Evolutionary conservation across 2,113 vertebrate species (phyloP).

Genomic region (Coregonus clupeaformis): DNA sequence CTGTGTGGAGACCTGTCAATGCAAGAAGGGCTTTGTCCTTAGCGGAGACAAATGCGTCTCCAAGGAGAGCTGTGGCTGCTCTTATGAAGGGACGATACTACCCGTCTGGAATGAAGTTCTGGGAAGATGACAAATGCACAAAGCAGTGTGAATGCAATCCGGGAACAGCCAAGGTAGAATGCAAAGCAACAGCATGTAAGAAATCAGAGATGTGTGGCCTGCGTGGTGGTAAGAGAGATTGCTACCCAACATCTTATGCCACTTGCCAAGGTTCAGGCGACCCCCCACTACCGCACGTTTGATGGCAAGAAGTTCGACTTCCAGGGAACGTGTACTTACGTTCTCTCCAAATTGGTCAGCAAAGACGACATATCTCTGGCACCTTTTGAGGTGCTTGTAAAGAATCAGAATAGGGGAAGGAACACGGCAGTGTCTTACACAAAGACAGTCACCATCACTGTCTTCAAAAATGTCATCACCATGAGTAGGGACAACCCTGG

Average conservation of each 20-base stretch:
- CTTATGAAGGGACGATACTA: conserved; percentile 25
- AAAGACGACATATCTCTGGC: background rate
- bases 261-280: conserved; percentile 57
- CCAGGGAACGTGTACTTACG: conserved; percentile 65
- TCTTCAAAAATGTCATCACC: background rate
- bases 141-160: conserved; percentile 40
- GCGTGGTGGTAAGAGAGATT: conserved; percentile 25
- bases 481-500: conserved; percentile 1
- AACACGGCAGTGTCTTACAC: background rate
- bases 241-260: conserved; percentile 23
- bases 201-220: conserved; percentile 31
- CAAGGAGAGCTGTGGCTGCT: conserved; percentile 56
- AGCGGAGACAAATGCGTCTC: conserved; percentile 46
- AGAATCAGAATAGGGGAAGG: conserved; percentile 34
- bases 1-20: conserved; percentile 62
- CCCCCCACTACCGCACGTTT: conserved; percentile 68
- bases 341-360: conserved; percentile 21
- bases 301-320: conserved; percentile 54
- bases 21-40: conserved; percentile 54
- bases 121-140: too few species aligned
- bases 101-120: background rate
- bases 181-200: conserved; percentile 26
- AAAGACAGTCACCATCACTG: background rate
- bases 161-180: conserved; percentile 16
- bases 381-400: background rate